These are phyloP conservation scores for Sebastes nivosus DNA, from an alignment of 2,797 vertebrate genomes.

Conservation along the genomic window DNA sequence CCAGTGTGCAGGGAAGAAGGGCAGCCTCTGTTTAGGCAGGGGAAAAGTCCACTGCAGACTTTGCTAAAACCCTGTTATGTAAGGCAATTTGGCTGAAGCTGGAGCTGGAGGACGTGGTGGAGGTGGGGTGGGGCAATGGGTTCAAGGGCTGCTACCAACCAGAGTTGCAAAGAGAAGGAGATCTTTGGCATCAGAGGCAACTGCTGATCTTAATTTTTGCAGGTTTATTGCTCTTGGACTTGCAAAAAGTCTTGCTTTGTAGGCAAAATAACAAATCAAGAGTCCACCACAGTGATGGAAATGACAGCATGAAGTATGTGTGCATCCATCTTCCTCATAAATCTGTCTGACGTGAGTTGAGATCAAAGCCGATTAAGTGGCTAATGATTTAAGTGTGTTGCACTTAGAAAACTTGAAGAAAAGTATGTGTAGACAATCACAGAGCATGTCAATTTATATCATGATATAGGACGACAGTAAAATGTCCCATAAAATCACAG, in stretches of 20 bases:
- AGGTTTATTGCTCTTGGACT: not conserved
- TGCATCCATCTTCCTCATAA: not conserved
- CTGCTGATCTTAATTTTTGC: not conserved
- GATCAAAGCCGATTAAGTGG: not conserved
- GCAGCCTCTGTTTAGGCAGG: conserved; percentile 52
- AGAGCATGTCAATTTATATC: not conserved
- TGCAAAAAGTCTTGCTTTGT: conserved; percentile 5
- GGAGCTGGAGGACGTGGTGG: conserved; percentile 2
- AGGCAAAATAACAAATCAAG: not conserved
- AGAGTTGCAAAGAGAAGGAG: conserved; percentile 24
- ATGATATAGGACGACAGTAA: rapidly evolving
- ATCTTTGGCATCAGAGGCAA: conserved; percentile 20
- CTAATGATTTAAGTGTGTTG: not conserved
- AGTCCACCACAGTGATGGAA: not conserved
- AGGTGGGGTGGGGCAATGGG: not conserved
- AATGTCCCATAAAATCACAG: not conserved
- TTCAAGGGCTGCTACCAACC: conserved; percentile 6
- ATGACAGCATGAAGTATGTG: not conserved
- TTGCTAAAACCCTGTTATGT: conserved; percentile 71
- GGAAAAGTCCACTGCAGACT: conserved; percentile 70
- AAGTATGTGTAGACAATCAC: not conserved
- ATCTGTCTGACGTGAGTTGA: not conserved
- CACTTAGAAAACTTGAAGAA: not conserved
- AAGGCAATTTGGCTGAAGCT: conserved; percentile 57
- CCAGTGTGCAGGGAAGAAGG: conserved; percentile 45